Evolutionary conservation across 2,888 invertebrate species (phyloP), one percentile per base, ranked within the genome.

Genomic region (Drosophila crucigera): DNA sequence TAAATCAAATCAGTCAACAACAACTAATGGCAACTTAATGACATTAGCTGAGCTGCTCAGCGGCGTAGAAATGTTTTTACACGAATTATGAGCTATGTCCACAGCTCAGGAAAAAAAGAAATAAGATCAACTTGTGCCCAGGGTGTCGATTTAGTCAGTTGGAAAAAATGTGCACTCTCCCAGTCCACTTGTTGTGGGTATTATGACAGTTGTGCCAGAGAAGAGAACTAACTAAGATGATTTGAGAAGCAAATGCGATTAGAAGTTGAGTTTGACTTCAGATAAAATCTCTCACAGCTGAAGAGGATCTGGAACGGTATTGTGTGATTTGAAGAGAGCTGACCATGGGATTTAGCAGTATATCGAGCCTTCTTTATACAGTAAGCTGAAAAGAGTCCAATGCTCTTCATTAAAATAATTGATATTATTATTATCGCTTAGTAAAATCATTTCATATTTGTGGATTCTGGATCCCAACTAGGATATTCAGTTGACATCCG

Each of bases 1-100:
- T 62, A 85, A 91, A 91, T 89, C 84, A 86, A 91, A 90, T 91
- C 92, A 91, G 86, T 79, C 83, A 87, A 75, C 80, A 90, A 82
- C 79, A 90, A 82, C 79, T 91, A 92, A 91, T 91, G 91, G 88
- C 74, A 80, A 79, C 77, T 76, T 90, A 91, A 92, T 91, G 81
- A 72, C 66, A 87, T 91, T 91, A 89, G 68, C 62, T 50, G 56
- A 49, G 76, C 52, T 78, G 82, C 60, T 56, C 74, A 78, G 33
- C 77, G 73, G 49, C 64, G 67, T 55, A 79, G 80, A 84, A 88
- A 83, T 87, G 75, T 79, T 88, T 77, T 81, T 79, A 67, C 68
- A 71, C 69, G 79, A 82, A 82, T 85, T 85, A 85, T 78, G 74
- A 77, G 71, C 49, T 43, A n/a, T 63, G 67, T 63, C 54, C 63